Conservation (phyloP, 53 echinoderm and acorn worm genomes). For the Paracentrotus lividus region DNA sequence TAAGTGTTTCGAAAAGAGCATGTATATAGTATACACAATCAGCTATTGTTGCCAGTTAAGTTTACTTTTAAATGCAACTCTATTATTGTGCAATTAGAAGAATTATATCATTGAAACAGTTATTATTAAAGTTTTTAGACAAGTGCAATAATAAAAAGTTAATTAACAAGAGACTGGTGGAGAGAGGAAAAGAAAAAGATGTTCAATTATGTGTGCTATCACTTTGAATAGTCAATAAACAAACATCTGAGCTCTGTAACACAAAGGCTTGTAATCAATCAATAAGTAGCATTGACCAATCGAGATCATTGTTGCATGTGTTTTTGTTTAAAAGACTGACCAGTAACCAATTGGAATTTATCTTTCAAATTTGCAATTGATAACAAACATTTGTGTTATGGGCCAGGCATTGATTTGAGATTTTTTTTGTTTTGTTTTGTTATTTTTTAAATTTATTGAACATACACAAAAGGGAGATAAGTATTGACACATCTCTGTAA, state of each 20-base stretch:
- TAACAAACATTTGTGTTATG: no score
- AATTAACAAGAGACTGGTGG: neutral
- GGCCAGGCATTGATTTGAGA: no score
- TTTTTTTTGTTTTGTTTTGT: no score
- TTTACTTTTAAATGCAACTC: neutral
- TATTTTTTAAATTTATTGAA: neutral
- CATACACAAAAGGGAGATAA: neutral
- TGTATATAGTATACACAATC: neutral
- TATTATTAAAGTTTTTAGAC: neutral
- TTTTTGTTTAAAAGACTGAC: no score
- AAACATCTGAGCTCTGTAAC: no score
- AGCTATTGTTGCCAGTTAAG: neutral
- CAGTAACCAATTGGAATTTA: no score
- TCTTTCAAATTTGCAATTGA: no score
- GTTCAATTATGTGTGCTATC: neutral
- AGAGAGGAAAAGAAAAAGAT: neutral
- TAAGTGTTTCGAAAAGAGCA: neutral
- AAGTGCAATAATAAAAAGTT: slow-evolving; percentile 3
- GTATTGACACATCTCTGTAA: neutral
- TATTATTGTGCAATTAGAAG: neutral
- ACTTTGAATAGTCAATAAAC: no score
- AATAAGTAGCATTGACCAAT: no score
- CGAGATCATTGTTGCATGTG: no score
- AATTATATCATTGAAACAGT: neutral
- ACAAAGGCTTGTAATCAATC: no score